Base-by-base conservation (phyloP, 2,797 vertebrate species). In the Onychomys leucogaster region DNA sequence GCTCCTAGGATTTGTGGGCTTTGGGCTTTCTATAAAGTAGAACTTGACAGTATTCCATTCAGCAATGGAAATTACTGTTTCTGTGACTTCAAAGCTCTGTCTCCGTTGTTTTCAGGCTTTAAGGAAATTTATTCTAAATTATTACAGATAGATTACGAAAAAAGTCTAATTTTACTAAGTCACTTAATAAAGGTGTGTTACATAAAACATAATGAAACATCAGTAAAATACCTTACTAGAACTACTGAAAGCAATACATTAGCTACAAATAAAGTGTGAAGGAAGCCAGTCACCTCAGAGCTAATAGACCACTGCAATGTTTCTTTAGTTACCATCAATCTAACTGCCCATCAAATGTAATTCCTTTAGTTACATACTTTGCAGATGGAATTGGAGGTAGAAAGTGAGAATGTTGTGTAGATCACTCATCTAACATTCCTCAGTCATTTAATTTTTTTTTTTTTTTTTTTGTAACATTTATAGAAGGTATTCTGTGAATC, bases 81-180 rank as follows among this genome's bases (percentile, higher is more conserved):
- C 81, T 83, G 19, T 90, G 89, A 94, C 29, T 88, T 61, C 69
- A 69, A 87, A 89, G 65, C 73, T 67, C 43, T 52, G 34, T 89
- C 23, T 1, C 43, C 19, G 25, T 61, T 94, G 52, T 83, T 57
- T 93, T 67, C 11, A 76, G 43, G 10, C 32, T 57, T 55, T 37
- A 27, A 55, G 89, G 73, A 37, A 34, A 73, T 89, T 92, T 95
- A 78, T 78, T 96, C 90, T 83, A 91, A 92, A 82, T 89, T 90
- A 89, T 89, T 95, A 16, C n/a, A 89, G 34, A n/a, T 87, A 80
- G 4, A 2, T 91, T 94, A 80, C 94, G 43, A 95, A 80, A 57
- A 94, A 95, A 92, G 11, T 63, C 95, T 41, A 65, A 5, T 89
- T 95, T 96, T 86, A 41, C 67, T 88, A 97, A 95, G 91, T 94